These are phyloP conservation scores for Paramuricea clavata DNA, from an alignment of 92 coral and sea anemone species.

Conservation along the genomic window DNA sequence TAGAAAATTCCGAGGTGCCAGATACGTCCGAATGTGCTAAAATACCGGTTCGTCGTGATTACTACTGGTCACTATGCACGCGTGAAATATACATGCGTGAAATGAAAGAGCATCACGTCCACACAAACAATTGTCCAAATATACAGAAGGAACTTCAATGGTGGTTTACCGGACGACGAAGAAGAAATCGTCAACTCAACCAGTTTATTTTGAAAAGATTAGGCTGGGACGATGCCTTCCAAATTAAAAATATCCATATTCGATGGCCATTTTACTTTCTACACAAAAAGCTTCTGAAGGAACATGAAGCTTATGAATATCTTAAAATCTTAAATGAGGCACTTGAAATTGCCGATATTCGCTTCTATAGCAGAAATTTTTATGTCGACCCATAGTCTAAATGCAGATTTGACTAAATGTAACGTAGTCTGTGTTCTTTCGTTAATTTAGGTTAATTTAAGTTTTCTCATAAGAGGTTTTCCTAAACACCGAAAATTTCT, in stretches of 20 bases:
- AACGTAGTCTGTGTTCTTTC: too few relatives aligned
- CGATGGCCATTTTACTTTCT: background rate
- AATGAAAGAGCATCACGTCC: too few relatives aligned
- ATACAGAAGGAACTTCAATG: background rate
- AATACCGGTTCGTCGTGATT: background rate
- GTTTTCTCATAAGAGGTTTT: too few relatives aligned
- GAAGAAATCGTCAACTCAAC: background rate
- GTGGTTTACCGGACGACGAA: background rate
- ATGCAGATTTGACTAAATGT: too few relatives aligned
- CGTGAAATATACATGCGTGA: background rate
- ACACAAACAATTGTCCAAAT: background rate
- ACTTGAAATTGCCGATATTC: background rate
- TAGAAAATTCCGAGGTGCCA: background rate
- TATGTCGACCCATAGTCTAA: too few relatives aligned
- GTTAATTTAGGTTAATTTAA: too few relatives aligned
- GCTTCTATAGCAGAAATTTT: too few relatives aligned
- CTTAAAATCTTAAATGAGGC: background rate
- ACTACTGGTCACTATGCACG: background rate
- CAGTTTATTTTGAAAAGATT: background rate
- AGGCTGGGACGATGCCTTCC: background rate
- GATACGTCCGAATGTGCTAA: background rate
- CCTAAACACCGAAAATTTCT: too few relatives aligned
- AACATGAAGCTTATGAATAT: background rate
- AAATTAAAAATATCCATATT: background rate
- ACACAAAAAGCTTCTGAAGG: background rate